Evolutionary conservation across 2,797 vertebrate species (phyloP).

Genomic region (Bryconaethiops microstoma): DNA sequence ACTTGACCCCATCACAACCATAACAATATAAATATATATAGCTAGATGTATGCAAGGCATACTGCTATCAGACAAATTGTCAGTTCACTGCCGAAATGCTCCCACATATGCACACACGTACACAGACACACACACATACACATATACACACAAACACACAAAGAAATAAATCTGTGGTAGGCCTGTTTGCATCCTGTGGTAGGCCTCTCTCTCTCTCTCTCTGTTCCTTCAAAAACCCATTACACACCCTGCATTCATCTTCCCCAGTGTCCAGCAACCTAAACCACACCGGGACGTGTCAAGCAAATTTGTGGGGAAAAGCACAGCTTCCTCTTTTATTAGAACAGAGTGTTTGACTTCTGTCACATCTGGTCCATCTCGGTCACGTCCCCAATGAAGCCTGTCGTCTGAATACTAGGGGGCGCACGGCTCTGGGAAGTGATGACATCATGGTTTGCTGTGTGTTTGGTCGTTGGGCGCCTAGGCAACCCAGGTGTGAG

Average conservation of each 20-base stretch:
- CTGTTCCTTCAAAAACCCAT: slow-evolving; percentile 26
- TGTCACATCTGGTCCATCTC: too few relatives aligned
- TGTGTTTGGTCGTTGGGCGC: too few relatives aligned
- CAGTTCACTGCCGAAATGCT: slow-evolving; percentile 13
- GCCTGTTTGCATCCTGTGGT: slow-evolving; percentile 23
- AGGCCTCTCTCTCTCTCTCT: slow-evolving; percentile 19
- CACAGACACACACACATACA: too few relatives aligned
- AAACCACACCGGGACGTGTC: slow-evolving; percentile 24
- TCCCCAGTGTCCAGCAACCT: slow-evolving; percentile 3
- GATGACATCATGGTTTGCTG: too few relatives aligned
- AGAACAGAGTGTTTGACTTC: too few relatives aligned
- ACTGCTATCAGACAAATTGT: neutral
- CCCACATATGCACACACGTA: slow-evolving; percentile 43
- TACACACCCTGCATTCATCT: slow-evolving; percentile 35
- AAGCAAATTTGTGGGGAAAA: neutral
- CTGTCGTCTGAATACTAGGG: too few relatives aligned
- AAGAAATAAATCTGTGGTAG: neutral
- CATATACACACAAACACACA: neutral
- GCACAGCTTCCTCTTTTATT: neutral
- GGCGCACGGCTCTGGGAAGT: too few relatives aligned
- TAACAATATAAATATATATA: neutral
- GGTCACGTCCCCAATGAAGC: too few relatives aligned
- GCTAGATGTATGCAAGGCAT: neutral
- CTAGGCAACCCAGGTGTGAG: too few relatives aligned
- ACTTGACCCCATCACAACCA: neutral